phyloP scores from a whole-genome alignment of 2,888 invertebrate species.

The Synergus laeviventris region DNA sequence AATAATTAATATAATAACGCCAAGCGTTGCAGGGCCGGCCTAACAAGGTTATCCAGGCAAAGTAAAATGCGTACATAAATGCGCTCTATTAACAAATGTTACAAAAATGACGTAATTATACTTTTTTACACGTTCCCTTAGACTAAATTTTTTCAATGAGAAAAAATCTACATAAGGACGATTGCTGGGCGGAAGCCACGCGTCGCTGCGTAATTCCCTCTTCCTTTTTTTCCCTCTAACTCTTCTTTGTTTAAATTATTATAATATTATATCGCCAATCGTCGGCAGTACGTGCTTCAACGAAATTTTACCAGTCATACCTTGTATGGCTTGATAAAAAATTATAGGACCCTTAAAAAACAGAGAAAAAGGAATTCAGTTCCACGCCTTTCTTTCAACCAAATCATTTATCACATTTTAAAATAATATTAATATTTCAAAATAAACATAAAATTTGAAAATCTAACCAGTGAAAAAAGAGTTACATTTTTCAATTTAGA shows the following conservation, averaged over 20 bases:
- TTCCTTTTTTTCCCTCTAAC: constrained; percentile 21
- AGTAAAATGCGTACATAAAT: constrained; percentile 70
- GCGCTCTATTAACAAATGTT: constrained; percentile 68
- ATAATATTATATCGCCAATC: constrained; percentile 34
- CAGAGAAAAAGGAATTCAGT: constrained; percentile 32
- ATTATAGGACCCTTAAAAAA: constrained; percentile 40
- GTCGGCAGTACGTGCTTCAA: constrained; percentile 34
- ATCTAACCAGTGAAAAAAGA: not conserved
- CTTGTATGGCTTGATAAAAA: constrained; percentile 40
- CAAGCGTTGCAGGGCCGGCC: constrained; percentile 38
- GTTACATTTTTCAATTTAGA: not conserved
- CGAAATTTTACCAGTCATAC: constrained; percentile 36
- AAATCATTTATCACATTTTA: constrained; percentile 2
- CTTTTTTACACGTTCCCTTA: constrained; percentile 41
- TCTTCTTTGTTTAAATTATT: constrained; percentile 42
- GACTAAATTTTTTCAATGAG: constrained; percentile 38
- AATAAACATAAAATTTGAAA: not conserved
- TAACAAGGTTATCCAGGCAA: constrained; percentile 57
- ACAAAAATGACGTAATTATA: constrained; percentile 59
- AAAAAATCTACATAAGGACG: constrained; percentile 35
- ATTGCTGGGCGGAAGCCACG: constrained; percentile 39
- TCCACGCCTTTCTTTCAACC: constrained; percentile 34
- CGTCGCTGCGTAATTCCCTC: constrained; percentile 38
- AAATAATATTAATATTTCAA: not conserved
- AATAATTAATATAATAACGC: constrained; percentile 40